A percentile compares a stretch with the other conserved stretches of the same genome.
phyloP scores from a whole-genome alignment of 2,113 vertebrate genomes.

The Syngnathus typhle region DNA sequence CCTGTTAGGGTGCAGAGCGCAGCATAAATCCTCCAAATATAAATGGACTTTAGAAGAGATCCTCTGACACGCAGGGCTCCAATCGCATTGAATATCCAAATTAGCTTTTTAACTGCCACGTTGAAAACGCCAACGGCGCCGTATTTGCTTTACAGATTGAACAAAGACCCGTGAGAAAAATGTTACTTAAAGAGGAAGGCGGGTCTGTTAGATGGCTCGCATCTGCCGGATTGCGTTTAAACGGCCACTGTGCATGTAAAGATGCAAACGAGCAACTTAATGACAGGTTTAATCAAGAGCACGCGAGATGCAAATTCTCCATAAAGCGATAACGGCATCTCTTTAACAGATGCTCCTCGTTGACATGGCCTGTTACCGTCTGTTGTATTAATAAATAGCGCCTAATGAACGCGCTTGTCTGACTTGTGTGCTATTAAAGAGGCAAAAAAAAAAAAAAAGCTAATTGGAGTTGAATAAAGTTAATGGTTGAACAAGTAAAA shows the following conservation, averaged over 20 bases:
- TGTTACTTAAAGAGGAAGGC: neutral
- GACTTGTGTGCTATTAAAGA: neutral
- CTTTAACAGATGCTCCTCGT: conserved; percentile 20
- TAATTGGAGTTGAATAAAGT: neutral
- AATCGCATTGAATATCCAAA: conserved; percentile 30
- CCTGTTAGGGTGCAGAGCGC: conserved; percentile 30
- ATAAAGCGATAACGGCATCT: conserved; percentile 17
- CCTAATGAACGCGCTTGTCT: neutral
- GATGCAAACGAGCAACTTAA: conserved; percentile 14
- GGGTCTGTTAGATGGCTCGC: neutral
- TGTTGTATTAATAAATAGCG: neutral
- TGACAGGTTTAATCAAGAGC: conserved; percentile 27
- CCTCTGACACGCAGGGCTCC: conserved; percentile 32
- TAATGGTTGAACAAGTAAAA: too few relatives aligned
- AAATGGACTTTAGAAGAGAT: conserved; percentile 34
- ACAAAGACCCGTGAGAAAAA: neutral
- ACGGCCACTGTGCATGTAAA: neutral
- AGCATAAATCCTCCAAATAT: conserved; percentile 40
- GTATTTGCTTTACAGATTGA: conserved; percentile 13
- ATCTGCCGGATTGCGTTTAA: conserved; percentile 14
- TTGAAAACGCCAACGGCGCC: conserved; percentile 8
- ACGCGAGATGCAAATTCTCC: conserved; percentile 31
- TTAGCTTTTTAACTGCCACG: conserved; percentile 66
- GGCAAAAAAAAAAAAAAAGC: neutral
- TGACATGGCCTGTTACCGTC: conserved; percentile 7